Evolutionary conservation across 1,140 invertebrate genomes (phyloP).

Genomic region (Drosophila arawakana): DNA sequence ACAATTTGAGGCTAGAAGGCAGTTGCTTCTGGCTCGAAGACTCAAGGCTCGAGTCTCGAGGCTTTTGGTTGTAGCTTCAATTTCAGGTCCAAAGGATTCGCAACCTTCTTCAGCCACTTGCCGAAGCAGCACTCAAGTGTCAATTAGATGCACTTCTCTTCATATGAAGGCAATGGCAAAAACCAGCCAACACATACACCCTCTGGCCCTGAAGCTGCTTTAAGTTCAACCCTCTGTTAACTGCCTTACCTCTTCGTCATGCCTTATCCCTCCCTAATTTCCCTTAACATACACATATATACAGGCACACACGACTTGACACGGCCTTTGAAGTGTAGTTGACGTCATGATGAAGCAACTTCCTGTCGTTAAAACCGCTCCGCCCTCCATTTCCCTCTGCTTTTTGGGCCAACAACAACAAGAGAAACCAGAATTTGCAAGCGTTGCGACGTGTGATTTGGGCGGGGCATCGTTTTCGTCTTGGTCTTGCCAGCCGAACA

Average conservation of each 20-base stretch:
- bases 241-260: background rate
- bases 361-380: constrained; percentile 49
- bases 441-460: constrained; percentile 35
- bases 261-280: background rate
- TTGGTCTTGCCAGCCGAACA: constrained; percentile 2
- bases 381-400: constrained; percentile 20
- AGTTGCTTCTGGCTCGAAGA: background rate
- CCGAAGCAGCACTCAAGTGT: constrained; percentile 67
- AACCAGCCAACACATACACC: constrained; percentile 47
- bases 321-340: constrained; percentile 53
- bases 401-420: constrained; percentile 50
- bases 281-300: background rate
- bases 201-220: constrained; percentile 46
- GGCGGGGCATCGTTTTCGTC: constrained; percentile 46
- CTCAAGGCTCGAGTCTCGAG: background rate
- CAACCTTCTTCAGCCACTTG: constrained; percentile 61
- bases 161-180: constrained; percentile 38
- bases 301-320: background rate
- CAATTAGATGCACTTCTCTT: constrained; percentile 80
- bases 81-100: constrained; percentile 47
- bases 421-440: constrained; percentile 25
- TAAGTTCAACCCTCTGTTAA: constrained; percentile 44
- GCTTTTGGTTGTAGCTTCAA: background rate
- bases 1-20: constrained; percentile 61
- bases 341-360: constrained; percentile 67